Evolutionary conservation across 1,140 invertebrate species (phyloP).

Genomic region (Caenorhabditis brenneri): DNA sequence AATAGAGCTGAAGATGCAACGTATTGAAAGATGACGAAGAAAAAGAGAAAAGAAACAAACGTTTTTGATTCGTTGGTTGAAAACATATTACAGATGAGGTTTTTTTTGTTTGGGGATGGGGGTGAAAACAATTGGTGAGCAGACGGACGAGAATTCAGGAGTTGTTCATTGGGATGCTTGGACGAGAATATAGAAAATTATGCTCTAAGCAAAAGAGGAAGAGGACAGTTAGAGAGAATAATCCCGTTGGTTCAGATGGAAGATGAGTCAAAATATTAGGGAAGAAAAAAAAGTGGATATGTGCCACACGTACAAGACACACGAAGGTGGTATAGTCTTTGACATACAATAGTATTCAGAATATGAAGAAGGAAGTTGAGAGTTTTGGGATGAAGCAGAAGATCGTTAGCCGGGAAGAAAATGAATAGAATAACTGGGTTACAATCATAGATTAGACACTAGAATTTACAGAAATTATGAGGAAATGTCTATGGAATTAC

Average conservation of each 20-base stretch:
- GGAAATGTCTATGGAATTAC: background rate
- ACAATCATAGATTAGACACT: background rate
- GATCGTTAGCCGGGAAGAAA: background rate
- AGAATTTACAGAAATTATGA: constrained; percentile 21
- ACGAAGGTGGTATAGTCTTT: no score
- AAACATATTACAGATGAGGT: background rate
- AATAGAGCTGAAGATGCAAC: no score
- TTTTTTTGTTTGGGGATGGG: no score
- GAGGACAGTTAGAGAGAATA: background rate
- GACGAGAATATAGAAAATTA: background rate
- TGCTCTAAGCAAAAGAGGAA: background rate
- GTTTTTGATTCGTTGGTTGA: background rate
- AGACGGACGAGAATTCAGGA: background rate
- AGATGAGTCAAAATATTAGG: background rate
- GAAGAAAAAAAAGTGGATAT: background rate
- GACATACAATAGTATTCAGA: no score
- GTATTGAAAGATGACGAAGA: no score
- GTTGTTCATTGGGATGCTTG: background rate
- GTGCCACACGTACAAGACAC: constrained; percentile 7
- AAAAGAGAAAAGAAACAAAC: background rate
- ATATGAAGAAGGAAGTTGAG: no score
- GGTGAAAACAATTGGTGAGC: no score
- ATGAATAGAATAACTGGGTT: background rate
- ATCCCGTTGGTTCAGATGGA: background rate
- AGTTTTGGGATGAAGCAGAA: background rate